These are phyloP conservation scores for Peromyscus maniculatus DNA, from an alignment of 2,113 vertebrate genomes.

Conservation along the genomic window DNA sequence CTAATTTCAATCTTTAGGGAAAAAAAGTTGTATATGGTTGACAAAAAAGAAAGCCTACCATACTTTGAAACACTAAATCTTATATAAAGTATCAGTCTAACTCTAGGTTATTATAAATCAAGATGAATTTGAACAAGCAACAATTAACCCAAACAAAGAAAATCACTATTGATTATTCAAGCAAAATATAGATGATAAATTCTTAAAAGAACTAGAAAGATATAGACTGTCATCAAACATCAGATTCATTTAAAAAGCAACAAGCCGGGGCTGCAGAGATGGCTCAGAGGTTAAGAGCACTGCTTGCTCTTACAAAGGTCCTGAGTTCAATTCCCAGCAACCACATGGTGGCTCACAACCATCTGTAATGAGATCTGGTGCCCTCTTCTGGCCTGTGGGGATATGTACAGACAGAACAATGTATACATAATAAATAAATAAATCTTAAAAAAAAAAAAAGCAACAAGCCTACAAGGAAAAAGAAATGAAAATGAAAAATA, in stretches of 20 bases:
- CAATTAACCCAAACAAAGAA: neutral
- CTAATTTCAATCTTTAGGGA: neutral
- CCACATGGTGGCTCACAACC: too few species aligned
- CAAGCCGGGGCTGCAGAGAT: neutral
- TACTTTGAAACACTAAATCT: neutral
- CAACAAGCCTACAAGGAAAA: neutral
- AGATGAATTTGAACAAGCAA: slow-evolving; percentile 41
- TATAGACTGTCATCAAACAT: neutral
- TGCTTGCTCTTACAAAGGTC: too few species aligned
- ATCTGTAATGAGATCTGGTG: too few species aligned
- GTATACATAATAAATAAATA: too few species aligned
- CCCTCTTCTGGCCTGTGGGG: too few species aligned
- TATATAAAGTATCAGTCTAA: neutral
- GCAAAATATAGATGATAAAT: slow-evolving; percentile 1
- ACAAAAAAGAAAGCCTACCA: neutral
- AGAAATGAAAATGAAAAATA: neutral
- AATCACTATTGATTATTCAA: neutral
- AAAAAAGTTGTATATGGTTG: neutral
- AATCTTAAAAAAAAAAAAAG: neutral
- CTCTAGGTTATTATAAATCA: neutral
- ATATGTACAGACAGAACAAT: too few species aligned
- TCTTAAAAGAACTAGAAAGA: neutral
- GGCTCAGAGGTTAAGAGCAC: too few species aligned
- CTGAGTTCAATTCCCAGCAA: too few species aligned
- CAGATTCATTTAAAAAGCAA: neutral